These are phyloP conservation scores for Castor canadensis DNA, from an alignment of 2,113 vertebrate species.

Conservation along the genomic window DNA sequence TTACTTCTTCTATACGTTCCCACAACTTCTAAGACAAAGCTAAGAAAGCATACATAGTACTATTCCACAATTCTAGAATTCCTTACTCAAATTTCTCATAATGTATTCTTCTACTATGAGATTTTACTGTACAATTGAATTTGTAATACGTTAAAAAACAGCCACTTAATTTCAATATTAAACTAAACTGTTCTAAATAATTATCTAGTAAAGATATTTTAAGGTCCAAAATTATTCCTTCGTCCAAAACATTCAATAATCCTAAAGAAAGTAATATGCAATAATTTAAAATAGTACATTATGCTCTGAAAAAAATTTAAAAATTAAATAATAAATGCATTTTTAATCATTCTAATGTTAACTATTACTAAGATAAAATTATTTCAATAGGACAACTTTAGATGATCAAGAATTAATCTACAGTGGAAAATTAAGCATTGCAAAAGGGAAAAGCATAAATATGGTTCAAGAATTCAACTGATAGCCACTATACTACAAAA, in stretches of 20 bases:
- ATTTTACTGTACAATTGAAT: background rate
- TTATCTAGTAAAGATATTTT: background rate
- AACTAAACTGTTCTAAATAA: background rate
- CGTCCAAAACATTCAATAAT: slow-evolving; percentile 2
- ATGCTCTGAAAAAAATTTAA: background rate
- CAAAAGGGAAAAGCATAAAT: slow-evolving; percentile 11
- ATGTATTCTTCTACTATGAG: background rate
- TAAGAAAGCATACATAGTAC: background rate
- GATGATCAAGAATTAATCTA: background rate
- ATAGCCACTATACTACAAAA: background rate
- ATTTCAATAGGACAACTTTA: background rate
- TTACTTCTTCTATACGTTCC: slow-evolving; percentile 9
- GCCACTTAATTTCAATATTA: background rate
- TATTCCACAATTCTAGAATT: background rate
- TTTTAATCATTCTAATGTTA: slow-evolving; percentile 12
- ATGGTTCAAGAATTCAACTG: background rate
- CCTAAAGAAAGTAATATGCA: background rate
- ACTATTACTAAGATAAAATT: background rate
- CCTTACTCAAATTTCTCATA: slow-evolving; percentile 13
- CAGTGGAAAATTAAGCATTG: background rate
- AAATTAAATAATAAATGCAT: background rate
- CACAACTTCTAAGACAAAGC: background rate
- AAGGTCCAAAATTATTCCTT: slow-evolving; percentile 16
- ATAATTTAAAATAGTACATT: background rate
- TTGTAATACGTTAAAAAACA: background rate